These are phyloP conservation scores for Agrochola litura DNA, from an alignment of 2,888 invertebrate species.

Conservation along the genomic window DNA sequence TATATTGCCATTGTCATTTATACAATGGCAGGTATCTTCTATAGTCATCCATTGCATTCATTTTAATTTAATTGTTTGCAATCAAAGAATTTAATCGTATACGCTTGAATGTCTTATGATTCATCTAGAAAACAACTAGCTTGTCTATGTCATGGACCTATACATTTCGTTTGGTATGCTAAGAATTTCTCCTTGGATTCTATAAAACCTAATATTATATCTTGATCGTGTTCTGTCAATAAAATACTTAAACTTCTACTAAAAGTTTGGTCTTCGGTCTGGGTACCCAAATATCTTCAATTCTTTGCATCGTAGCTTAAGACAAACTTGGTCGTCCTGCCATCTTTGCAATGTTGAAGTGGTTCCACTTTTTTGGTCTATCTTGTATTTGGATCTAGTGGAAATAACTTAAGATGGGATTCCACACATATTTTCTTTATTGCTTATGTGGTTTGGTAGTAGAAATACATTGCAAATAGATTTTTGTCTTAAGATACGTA, in stretches of 20 bases:
- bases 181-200: conserved; percentile 31
- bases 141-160: conserved; percentile 12
- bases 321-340: not conserved
- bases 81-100: conserved; percentile 40
- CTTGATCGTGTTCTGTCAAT: not conserved
- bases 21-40: not conserved
- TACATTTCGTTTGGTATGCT: conserved; percentile 17
- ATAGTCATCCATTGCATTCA: not conserved
- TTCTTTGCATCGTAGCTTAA: conserved; percentile 12
- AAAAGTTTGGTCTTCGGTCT: not conserved
- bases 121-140: conserved; percentile 28
- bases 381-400: not conserved
- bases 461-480: not conserved
- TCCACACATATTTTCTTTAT: not conserved
- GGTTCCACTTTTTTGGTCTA: conserved; percentile 2
- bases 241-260: conserved; percentile 5
- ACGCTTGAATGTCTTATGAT: conserved; percentile 27
- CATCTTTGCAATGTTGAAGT: conserved; percentile 27
- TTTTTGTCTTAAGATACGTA: not conserved
- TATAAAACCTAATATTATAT: conserved; percentile 2
- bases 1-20: not conserved
- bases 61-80: conserved; percentile 19
- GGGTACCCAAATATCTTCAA: conserved; percentile 33
- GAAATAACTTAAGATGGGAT: not conserved
- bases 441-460: not conserved